Conservation (phyloP, 2,797 vertebrate species). For the Lerista edwardsae region DNA sequence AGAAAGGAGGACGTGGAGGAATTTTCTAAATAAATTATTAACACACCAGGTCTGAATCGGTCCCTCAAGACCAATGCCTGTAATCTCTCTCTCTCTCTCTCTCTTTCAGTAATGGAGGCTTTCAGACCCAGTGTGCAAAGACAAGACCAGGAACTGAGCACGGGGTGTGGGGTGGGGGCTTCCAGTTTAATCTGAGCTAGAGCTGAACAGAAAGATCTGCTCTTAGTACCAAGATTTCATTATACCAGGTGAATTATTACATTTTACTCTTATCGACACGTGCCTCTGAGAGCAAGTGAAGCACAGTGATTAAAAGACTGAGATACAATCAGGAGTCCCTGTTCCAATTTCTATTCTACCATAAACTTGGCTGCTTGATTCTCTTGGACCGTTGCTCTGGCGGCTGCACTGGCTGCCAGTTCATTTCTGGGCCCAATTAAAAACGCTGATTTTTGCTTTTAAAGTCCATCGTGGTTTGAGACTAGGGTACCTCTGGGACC, state of each 20-base stretch:
- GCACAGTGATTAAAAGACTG: not conserved
- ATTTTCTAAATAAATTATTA: conserved; percentile 27
- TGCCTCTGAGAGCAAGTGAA: not conserved
- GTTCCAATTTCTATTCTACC: no score
- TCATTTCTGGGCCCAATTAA: no score
- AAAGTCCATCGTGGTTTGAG: no score
- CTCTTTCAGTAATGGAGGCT: not conserved
- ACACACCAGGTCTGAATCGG: not conserved
- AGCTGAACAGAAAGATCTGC: not conserved
- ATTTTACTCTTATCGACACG: no score
- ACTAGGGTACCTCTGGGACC: no score
- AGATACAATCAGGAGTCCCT: no score
- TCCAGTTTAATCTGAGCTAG: not conserved
- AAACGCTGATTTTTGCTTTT: no score
- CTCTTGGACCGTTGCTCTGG: no score
- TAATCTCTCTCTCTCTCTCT: not conserved
- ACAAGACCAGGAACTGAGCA: not conserved
- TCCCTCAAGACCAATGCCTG: not conserved
- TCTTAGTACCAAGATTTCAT: not conserved
- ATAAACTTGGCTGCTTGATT: no score
- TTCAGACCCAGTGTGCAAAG: not conserved
- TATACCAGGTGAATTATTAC: not conserved
- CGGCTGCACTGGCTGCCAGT: no score
- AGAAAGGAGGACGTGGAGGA: not conserved
- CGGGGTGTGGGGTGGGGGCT: not conserved